Evolutionary conservation across 2,888 invertebrate genomes (phyloP), one percentile per base, ranked within the genome.

Genomic region (Phoenoteleia sp.): DNA sequence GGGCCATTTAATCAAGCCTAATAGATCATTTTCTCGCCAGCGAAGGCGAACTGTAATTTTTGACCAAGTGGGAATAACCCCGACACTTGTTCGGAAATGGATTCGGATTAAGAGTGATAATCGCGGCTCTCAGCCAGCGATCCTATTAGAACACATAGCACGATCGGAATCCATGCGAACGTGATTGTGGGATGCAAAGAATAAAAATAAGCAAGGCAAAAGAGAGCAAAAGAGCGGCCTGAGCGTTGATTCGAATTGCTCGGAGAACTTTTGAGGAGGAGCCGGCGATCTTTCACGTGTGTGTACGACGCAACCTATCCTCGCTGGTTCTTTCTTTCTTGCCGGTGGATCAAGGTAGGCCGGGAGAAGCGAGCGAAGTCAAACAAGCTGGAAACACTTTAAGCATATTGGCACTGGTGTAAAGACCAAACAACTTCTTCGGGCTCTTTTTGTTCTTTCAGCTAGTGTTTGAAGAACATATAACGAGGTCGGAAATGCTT

Each of bases 241-340:
- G 71, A 27, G 45, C 52, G 74, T 19, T 75, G 75, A 66, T 67
- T 74, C 58, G 76, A 76, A 76, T 49, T 58, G 60, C 62, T 69
- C 60, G 69, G 29, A 52, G 52, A 42, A 69, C 69, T 69, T 77
- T 77, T 77, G 76, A 76, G 47, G 67, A 77, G 60, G 69, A 79
- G 64, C 42, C 64, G 71, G 29, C 49, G 52, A 54, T 64, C 47
- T 64, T 62, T 25, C 47, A 54, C 19, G 29, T 71, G 33, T 54
- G 67, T 54, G 60, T 15, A 62, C 66, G 33, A 69, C 52, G 11
- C 29, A 27, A 27, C 54, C 49, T 49, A 36, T 72, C 77, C 60
- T 67, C 15, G 69, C 69, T 42, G 39, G 49, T 33, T 66, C 62
- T 49, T 64, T 64, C n/a, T n/a, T n/a, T n/a, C 25, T 54, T 33